phyloP scores from a whole-genome alignment of 2,797 vertebrate species.

The Zalophus californianus region DNA sequence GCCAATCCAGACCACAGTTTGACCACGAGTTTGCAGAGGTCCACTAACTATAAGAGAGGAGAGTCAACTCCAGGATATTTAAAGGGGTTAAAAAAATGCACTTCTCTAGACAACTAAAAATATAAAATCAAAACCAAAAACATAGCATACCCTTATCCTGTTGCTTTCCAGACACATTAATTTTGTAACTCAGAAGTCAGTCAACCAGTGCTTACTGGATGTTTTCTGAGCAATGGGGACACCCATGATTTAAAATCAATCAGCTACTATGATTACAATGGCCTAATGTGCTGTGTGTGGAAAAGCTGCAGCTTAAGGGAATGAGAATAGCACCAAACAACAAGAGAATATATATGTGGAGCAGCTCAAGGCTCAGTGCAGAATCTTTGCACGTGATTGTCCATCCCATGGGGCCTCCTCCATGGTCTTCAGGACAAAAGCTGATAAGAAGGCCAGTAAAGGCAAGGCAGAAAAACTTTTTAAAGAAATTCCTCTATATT shows the following conservation, averaged over 20 bases:
- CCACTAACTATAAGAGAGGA: background rate
- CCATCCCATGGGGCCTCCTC: background rate
- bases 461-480: background rate
- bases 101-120: conserved; percentile 49
- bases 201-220: background rate
- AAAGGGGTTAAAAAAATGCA: conserved; percentile 7
- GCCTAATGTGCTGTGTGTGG: background rate
- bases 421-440: background rate
- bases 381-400: background rate
- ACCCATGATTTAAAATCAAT: conserved; percentile 66
- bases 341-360: background rate
- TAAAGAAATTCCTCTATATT: background rate
- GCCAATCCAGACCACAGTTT: background rate
- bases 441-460: background rate
- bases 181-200: conserved; percentile 59
- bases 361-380: background rate
- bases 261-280: conserved; percentile 60
- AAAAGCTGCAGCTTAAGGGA: conserved; percentile 17
- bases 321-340: background rate
- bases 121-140: conserved; percentile 50
- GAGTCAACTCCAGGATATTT: background rate
- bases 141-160: background rate
- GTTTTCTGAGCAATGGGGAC: conserved; percentile 48
- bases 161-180: conserved; percentile 55
- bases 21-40: background rate